Percentiles rank a stretch among this genome's conserved stretches.
phyloP scores from a whole-genome alignment of 2,888 invertebrate genomes.

The Hartigia nigra region DNA sequence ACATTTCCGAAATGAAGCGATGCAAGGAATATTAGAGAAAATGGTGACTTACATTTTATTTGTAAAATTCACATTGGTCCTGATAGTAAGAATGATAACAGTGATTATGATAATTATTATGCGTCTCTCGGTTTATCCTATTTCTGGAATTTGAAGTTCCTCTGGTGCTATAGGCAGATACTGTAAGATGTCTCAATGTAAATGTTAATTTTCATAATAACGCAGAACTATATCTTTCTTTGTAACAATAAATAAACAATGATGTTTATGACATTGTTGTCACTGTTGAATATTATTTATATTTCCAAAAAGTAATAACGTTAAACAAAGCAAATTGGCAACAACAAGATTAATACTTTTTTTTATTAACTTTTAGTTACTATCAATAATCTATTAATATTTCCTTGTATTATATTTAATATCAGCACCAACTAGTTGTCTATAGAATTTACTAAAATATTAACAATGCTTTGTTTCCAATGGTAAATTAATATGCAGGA shows the following conservation, averaged over 20 bases:
- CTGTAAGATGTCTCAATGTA: background rate
- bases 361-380: background rate
- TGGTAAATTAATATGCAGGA: background rate
- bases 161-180: background rate
- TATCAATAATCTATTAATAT: background rate
- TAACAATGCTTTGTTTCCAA: background rate
- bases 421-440: background rate
- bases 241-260: background rate
- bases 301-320: background rate
- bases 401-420: background rate
- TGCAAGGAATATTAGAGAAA: background rate
- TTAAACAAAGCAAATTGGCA: background rate
- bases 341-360: too few relatives aligned
- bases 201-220: background rate
- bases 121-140: background rate
- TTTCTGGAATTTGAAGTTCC: background rate
- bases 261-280: background rate
- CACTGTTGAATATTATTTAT: background rate
- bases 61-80: background rate
- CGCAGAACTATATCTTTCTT: background rate
- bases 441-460: background rate
- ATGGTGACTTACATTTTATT: background rate
- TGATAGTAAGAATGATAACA: background rate
- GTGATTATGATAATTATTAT: background rate
- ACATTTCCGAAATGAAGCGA: background rate